These are phyloP conservation scores for Cotesia glomerata DNA, from an alignment of 1,140 invertebrate species.

Conservation along the genomic window DNA sequence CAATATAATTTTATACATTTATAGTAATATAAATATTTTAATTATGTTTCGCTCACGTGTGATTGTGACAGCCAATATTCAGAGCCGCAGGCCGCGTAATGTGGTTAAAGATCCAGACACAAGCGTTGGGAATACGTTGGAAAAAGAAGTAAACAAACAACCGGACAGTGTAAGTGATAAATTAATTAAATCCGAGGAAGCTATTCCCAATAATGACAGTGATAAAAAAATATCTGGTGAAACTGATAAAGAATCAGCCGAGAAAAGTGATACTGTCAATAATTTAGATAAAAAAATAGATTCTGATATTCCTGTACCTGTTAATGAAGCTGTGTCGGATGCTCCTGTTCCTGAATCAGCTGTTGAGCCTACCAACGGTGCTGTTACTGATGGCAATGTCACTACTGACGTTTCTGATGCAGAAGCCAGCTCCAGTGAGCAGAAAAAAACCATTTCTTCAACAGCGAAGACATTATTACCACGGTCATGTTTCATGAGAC, in stretches of 20 bases:
- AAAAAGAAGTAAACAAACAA: neutral
- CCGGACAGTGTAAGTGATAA: no score
- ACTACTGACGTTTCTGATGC: neutral
- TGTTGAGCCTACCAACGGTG: no score
- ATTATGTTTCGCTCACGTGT: conserved; percentile 20
- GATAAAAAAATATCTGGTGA: no score
- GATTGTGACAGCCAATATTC: conserved; percentile 13
- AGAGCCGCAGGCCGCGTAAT: neutral
- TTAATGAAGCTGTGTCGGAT: no score
- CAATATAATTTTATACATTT: neutral
- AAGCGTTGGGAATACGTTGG: neutral
- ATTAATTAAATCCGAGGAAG: no score
- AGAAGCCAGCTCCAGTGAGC: neutral
- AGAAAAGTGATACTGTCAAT: no score
- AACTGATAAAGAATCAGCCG: no score
- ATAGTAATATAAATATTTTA: neutral
- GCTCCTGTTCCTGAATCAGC: no score
- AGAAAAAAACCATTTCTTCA: neutral
- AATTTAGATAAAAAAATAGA: no score
- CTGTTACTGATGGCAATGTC: neutral
- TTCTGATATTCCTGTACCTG: no score
- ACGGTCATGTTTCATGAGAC: conserved; percentile 53
- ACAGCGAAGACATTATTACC: conserved; percentile 28
- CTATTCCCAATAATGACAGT: no score
- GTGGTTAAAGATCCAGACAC: neutral